Conservation (phyloP, 1,140 invertebrate species). For the Parasteatoda tepidariorum region DNA sequence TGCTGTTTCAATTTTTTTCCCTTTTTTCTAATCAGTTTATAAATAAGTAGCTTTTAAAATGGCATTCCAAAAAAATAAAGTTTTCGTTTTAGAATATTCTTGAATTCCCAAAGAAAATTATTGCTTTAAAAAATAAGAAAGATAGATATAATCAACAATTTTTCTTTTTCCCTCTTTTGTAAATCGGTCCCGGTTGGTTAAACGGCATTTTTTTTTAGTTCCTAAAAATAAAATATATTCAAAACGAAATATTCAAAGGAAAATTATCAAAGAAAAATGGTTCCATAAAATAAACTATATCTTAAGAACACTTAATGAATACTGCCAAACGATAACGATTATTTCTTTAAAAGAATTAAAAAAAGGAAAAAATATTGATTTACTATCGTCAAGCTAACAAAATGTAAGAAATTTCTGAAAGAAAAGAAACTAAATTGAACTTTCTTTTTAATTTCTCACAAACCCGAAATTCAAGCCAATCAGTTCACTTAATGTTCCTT, state of each 20-base stretch:
- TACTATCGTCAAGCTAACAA: neutral
- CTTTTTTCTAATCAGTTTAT: too few species aligned
- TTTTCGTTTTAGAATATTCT: too few species aligned
- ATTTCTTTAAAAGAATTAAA: neutral
- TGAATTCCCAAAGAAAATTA: too few species aligned
- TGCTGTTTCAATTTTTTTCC: too few species aligned
- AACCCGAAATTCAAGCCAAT: conserved; percentile 58
- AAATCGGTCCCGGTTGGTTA: conserved; percentile 42
- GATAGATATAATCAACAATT: too few species aligned
- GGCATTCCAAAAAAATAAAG: too few species aligned
- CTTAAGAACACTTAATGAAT: conserved; percentile 55
- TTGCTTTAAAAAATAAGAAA: too few species aligned
- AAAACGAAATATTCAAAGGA: conserved; percentile 23
- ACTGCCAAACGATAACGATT: conserved; percentile 52
- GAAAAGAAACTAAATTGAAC: conserved; percentile 43
- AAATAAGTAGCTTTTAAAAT: too few species aligned
- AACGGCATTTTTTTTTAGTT: conserved; percentile 3
- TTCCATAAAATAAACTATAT: conserved; percentile 15
- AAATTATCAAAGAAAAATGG: conserved; percentile 16
- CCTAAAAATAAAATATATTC: neutral
- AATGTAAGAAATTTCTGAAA: conserved; percentile 15
- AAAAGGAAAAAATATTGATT: conserved; percentile 22
- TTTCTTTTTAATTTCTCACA: conserved; percentile 55
- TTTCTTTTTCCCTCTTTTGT: too few species aligned
- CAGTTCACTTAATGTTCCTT: conserved; percentile 54